These are phyloP conservation scores for Ectropis crepuscularia DNA, from an alignment of 2,888 invertebrate genomes.

Conservation along the genomic window DNA sequence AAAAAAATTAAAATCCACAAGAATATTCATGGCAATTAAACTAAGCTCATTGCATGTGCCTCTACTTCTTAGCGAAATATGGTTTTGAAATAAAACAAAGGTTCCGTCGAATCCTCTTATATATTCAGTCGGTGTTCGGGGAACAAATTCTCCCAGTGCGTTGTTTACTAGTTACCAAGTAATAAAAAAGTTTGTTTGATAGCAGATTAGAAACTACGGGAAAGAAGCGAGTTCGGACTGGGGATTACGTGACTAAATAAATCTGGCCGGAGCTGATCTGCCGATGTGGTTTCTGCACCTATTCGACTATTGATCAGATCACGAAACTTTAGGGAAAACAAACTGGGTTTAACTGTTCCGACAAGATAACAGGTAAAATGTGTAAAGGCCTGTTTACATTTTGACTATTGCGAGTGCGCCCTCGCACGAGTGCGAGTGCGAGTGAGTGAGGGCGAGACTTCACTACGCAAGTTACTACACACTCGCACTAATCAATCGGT, in stretches of 20 bases:
- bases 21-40: conserved; percentile 3
- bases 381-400: no score
- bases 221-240: conserved; percentile 59
- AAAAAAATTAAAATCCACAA: background rate
- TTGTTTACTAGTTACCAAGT: conserved; percentile 75
- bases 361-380: conserved; percentile 10
- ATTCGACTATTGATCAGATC: conserved; percentile 25
- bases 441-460: no score
- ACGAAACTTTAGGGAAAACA: conserved; percentile 22
- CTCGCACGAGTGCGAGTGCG: no score
- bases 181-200: conserved; percentile 77
- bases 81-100: conserved; percentile 35
- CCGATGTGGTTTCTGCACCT: conserved; percentile 35
- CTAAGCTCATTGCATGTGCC: conserved; percentile 13
- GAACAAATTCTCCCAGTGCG: conserved; percentile 58
- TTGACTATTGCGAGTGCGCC: no score
- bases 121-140: conserved; percentile 46
- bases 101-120: conserved; percentile 38
- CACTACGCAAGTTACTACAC: no score
- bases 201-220: conserved; percentile 74
- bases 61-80: conserved; percentile 32
- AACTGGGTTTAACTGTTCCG: conserved; percentile 12
- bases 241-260: conserved; percentile 74
- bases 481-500: no score
- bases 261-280: conserved; percentile 50